A percentile compares a stretch with the other conserved stretches of the same genome.
These are phyloP conservation scores for Caerostris extrusa DNA, from an alignment of 1,140 invertebrate species.

Conservation along the genomic window DNA sequence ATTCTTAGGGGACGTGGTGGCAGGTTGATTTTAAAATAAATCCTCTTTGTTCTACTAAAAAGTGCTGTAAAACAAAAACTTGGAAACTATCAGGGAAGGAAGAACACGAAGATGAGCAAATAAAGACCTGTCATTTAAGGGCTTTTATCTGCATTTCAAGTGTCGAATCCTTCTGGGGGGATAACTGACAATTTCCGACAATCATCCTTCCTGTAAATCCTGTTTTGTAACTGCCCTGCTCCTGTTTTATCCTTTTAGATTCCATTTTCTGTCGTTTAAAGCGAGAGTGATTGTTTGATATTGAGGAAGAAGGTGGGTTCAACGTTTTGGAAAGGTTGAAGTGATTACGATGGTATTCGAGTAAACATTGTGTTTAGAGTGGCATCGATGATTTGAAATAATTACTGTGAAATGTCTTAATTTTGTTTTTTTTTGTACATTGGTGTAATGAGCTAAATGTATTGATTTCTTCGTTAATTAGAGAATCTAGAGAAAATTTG, in stretches of 20 bases:
- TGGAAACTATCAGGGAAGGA: neutral
- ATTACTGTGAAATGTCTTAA: too few relatives aligned
- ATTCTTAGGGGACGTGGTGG: too few relatives aligned
- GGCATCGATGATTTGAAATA: too few relatives aligned
- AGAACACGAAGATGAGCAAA: neutral
- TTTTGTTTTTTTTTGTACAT: too few relatives aligned
- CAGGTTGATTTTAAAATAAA: conserved; percentile 23
- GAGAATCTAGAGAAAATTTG: too few relatives aligned
- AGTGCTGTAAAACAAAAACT: neutral
- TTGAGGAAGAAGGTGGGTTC: neutral
- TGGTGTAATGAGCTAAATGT: too few relatives aligned
- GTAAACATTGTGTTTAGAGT: too few relatives aligned
- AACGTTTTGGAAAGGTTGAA: neutral
- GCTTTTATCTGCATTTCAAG: conserved; percentile 38
- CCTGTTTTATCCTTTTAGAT: neutral
- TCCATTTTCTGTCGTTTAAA: conserved; percentile 1
- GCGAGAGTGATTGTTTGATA: neutral
- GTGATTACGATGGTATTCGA: too few relatives aligned
- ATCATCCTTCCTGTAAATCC: neutral
- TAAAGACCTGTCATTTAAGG: neutral
- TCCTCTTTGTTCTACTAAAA: neutral
- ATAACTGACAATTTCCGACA: conserved; percentile 58
- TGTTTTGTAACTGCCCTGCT: neutral
- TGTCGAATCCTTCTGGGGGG: conserved; percentile 20
- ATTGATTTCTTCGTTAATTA: too few relatives aligned